Base-by-base conservation (phyloP, 2,113 vertebrate genomes). In the Scophthalmus maximus region DNA sequence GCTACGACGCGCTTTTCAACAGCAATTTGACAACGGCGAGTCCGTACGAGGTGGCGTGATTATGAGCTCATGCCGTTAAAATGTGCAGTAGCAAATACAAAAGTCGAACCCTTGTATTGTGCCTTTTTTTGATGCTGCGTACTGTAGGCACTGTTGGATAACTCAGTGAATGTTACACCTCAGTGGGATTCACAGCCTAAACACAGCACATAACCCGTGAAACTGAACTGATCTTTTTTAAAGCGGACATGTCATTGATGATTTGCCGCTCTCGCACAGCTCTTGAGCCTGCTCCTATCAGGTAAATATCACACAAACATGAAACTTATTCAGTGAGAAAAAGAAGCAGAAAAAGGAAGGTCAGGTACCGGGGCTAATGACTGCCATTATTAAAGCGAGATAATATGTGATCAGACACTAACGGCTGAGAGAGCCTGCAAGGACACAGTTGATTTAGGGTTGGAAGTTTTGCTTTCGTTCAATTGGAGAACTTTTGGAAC, bases 331-430 rank as follows among this genome's bases (percentile, higher is more conserved):
- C 23, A 25, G 1, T 22, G 22, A 20, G 36, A 20, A 23, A 12
- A 26, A n/a, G 42, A n/a, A 47, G 51, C n/a, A n/a, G n/a, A n/a
- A n/a, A n/a, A n/a, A n/a, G 62, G 50, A 57, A 60, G 71, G 42
- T n/a, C 42, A 46, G 8, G 49, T 74, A 38, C 36, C 53, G 14
- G 11, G 12, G 27, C 22, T 66, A 47, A 18, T 27, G 40, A 72
- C 29, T 30, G 14, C 44, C 42, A 36, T 57, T 27, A 69, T 69
- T 52, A 50, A 17, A 47, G 49, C 2, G 3, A 65, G 26, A 59
- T 64, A 3, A 69, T 66, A 55, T 58, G 58, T 26, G 72, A 68
- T 75, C 47, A 46, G 8, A 67, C 1, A 17, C 78, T 82, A 81
- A 79, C 64, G 65, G 79, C 23, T 4, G 51, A 25, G 56, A 23